phyloP scores from a whole-genome alignment of 2,888 invertebrate genomes.

The Oxystoma pomonae region DNA sequence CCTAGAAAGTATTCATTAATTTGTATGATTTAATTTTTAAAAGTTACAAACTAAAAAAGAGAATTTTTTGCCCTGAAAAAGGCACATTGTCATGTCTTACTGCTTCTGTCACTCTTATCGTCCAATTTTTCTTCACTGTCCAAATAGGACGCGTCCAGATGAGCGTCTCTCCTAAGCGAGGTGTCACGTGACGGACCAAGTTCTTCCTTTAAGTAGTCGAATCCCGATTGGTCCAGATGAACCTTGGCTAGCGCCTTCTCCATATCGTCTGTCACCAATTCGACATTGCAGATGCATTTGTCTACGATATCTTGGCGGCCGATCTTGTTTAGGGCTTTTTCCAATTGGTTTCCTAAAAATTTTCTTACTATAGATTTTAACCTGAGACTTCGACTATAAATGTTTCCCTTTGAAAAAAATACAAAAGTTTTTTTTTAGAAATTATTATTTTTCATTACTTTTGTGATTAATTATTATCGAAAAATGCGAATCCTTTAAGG shows the following conservation, averaged over 20 bases:
- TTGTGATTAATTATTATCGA: no score
- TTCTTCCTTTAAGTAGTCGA: constrained; percentile 67
- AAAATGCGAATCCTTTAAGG: no score
- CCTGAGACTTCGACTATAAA: no score
- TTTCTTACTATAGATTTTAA: no score
- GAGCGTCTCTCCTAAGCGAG: constrained; percentile 63
- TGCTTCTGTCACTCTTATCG: constrained; percentile 41
- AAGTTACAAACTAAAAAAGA: no score
- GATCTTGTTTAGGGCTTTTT: constrained; percentile 72
- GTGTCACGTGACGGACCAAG: constrained; percentile 69
- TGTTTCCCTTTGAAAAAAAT: no score
- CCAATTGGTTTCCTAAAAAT: constrained; percentile 64
- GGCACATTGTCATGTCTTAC: no score
- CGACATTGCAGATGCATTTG: constrained; percentile 70
- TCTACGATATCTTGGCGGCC: constrained; percentile 78
- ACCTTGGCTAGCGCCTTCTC: constrained; percentile 64
- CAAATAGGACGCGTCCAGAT: constrained; percentile 42
- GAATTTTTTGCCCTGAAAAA: no score
- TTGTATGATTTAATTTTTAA: no score
- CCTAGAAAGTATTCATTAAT: constrained; percentile 27
- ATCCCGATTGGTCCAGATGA: constrained; percentile 61
- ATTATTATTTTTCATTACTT: no score
- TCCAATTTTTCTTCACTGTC: constrained; percentile 37
- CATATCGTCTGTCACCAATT: constrained; percentile 71
- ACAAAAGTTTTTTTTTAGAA: no score